Percentiles rank a stretch among this genome's conserved stretches.
Conservation (phyloP, 2,888 invertebrate genomes). For the Punctoribates punctum region DNA sequence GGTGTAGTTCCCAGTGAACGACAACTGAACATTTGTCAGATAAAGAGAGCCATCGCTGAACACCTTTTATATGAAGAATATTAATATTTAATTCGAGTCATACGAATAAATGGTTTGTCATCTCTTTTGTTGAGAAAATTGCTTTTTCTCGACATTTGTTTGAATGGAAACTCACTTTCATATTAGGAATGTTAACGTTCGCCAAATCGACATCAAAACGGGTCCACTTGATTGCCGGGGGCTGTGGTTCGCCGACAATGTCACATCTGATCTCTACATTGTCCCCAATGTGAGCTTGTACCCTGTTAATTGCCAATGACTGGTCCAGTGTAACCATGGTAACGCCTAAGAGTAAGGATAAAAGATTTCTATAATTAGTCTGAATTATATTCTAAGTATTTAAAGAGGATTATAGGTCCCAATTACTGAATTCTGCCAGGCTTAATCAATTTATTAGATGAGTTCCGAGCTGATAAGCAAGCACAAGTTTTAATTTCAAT, state of each 20-base stretch:
- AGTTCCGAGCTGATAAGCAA: neutral
- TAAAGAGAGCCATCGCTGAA: constrained; percentile 72
- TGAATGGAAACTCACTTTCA: constrained; percentile 51
- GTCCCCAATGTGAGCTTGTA: constrained; percentile 68
- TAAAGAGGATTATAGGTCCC: no score
- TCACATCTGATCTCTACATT: constrained; percentile 75
- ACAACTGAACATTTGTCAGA: constrained; percentile 66
- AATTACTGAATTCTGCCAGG: no score
- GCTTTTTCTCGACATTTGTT: no score
- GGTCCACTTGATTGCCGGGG: constrained; percentile 67
- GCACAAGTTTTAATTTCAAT: neutral
- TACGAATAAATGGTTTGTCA: neutral
- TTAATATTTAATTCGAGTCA: neutral
- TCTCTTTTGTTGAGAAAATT: neutral
- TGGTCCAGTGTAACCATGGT: constrained; percentile 69
- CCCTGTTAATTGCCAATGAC: constrained; percentile 65
- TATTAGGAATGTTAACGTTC: constrained; percentile 60
- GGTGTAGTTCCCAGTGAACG: constrained; percentile 72
- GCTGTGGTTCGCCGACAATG: constrained; percentile 65
- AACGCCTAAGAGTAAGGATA: constrained; percentile 58
- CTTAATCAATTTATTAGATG: neutral
- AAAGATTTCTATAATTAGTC: neutral
- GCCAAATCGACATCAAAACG: constrained; percentile 65
- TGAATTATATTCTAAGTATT: neutral
- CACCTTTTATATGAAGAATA: constrained; percentile 53